A percentile compares a stretch with the other conserved stretches of the same genome.
Conservation (phyloP, 2,888 invertebrate genomes). For the Pachycephus smyrnensis region DNA sequence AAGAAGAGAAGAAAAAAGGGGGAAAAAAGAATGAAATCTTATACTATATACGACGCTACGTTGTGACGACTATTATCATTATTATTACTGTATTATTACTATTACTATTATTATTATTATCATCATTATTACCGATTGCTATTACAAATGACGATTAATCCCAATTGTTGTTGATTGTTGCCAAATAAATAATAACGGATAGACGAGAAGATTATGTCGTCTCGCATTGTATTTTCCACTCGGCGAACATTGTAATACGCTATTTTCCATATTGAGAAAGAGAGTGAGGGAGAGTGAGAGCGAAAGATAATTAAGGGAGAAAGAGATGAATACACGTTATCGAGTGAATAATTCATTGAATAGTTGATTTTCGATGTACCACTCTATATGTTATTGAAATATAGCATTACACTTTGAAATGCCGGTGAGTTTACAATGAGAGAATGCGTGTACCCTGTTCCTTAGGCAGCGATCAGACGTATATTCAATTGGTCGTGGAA, state of each 20-base stretch:
- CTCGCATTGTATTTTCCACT: constrained; percentile 55
- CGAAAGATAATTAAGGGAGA: constrained; percentile 14
- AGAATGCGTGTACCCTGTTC: not conserved
- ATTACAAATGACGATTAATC: constrained; percentile 37
- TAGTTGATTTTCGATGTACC: constrained; percentile 57
- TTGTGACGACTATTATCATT: not conserved
- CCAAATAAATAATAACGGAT: constrained; percentile 58
- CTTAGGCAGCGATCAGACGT: not conserved
- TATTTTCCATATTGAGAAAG: constrained; percentile 54
- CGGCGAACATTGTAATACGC: constrained; percentile 53
- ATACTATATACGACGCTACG: not conserved
- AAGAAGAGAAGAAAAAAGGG: not conserved
- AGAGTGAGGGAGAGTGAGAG: constrained; percentile 9
- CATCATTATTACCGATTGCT: constrained; percentile 2
- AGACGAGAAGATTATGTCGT: constrained; percentile 16
- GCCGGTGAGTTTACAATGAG: not conserved
- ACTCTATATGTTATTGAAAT: constrained; percentile 60
- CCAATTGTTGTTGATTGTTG: constrained; percentile 66
- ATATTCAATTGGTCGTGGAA: not conserved
- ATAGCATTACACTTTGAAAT: constrained; percentile 45
- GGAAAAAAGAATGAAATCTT: not conserved
- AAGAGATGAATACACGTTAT: constrained; percentile 34
- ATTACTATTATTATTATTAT: constrained; percentile 13
- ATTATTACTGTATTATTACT: constrained; percentile 3
- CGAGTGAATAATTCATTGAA: constrained; percentile 54